Conservation (phyloP, 2,888 invertebrate genomes). For the Limenitis camilla region DNA sequence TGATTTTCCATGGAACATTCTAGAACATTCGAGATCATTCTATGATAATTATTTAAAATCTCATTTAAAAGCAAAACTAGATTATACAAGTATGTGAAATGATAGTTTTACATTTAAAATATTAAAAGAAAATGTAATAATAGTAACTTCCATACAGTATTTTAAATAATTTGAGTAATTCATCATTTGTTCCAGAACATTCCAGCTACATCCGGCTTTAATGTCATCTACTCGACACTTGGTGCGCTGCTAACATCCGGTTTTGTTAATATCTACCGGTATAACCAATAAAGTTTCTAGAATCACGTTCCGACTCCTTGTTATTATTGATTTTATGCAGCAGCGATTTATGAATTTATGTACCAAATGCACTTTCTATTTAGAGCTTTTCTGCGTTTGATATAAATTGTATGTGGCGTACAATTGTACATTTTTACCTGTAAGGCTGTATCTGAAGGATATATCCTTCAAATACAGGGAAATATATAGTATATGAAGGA, state of each 20-base stretch:
- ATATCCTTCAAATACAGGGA: too few relatives aligned
- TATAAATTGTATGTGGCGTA: too few relatives aligned
- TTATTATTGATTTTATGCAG: constrained; percentile 23
- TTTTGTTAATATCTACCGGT: constrained; percentile 21
- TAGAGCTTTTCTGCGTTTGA: not conserved
- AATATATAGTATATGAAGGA: too few relatives aligned
- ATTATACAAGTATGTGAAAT: constrained; percentile 23
- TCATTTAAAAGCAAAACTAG: constrained; percentile 13
- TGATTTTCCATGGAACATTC: constrained; percentile 31
- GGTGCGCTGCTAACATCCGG: constrained; percentile 44
- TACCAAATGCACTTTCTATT: not conserved
- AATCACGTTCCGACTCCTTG: constrained; percentile 22
- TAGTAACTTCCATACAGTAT: constrained; percentile 25
- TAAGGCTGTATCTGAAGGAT: too few relatives aligned
- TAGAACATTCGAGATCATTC: constrained; percentile 53
- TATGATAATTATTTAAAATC: constrained; percentile 21
- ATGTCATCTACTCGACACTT: constrained; percentile 36
- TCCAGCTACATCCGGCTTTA: constrained; percentile 47
- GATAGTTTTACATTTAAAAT: not conserved
- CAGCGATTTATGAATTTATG: constrained; percentile 1
- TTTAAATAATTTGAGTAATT: constrained; percentile 13
- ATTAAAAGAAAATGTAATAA: not conserved
- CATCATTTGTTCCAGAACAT: constrained; percentile 44
- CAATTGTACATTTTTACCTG: too few relatives aligned
- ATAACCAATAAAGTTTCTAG: constrained; percentile 25